Evolutionary conservation across 2,797 vertebrate genomes (phyloP), one percentile per base, ranked within the genome.

Genomic region (Glyptemys insculpta): DNA sequence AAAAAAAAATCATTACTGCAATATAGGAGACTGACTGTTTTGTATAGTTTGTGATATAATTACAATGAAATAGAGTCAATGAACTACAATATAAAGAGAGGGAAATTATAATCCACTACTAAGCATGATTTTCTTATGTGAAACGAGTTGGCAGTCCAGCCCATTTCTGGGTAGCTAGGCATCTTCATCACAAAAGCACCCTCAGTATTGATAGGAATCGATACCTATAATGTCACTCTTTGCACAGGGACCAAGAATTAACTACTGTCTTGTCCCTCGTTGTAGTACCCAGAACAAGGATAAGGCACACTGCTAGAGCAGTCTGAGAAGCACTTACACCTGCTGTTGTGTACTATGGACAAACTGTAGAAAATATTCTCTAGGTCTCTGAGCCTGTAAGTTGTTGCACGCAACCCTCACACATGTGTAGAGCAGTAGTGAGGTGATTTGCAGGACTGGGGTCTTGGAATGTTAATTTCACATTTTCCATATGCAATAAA

Each of bases 61-160:
- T 81, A 76, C 53, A 94, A 87, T 86, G 88, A 88, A 96, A 96
- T 83, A 41, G 87, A 81, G 86, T 83, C 65, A 72, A 62, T 31
- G 57, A 94, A 95, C 92, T 95, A 86, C 74, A 88, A 56, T 85
- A 88, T 82, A 95, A 96, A 95, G 91, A 88, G 37, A 95, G 11
- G 31, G 37, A 94, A 95, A 97, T 92, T 85, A 89, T 85, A 79
- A 89, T 81, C 87, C 86, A 68, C 86, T 89, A 94, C 49, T 94
- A 94, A 49, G 10, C 82, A 74, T 82, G 79, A 94, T 90, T 90
- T 29, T 91, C 53, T 68, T 83, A 14, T 86, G 90, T 93, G 86
- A 95, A 94, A 95, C 91, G 85, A 90, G 59, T 82, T 94, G 68
- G 82, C 95, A 86, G 94, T 91, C 87, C 86, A 93, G 87, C 89